Percentiles rank a stretch among this genome's conserved stretches.
Evolutionary conservation across 2,113 vertebrate species (phyloP).

Genomic region (Dicrurus megarhynchus): DNA sequence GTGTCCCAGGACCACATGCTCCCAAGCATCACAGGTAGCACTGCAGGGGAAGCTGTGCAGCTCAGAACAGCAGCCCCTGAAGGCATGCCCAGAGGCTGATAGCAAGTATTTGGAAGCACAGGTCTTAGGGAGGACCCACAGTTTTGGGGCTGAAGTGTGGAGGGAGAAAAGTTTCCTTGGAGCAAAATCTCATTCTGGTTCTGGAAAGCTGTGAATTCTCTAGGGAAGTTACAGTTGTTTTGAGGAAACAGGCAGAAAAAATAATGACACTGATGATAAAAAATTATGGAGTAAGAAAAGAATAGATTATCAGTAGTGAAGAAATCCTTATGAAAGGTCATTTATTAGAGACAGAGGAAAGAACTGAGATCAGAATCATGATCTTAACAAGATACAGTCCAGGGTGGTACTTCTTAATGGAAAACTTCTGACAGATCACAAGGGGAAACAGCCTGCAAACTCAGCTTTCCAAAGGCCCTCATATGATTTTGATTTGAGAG

Average conservation of each 20-base stretch:
- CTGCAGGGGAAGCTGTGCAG: neutral
- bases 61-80: neutral
- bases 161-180: neutral
- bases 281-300: neutral
- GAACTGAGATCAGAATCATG: neutral
- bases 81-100: neutral
- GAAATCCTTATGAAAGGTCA: conserved; percentile 16
- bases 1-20: accelerated
- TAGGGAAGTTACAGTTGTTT: neutral
- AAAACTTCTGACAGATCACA: conserved; percentile 44
- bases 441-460: conserved; percentile 9
- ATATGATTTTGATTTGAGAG: conserved; percentile 55
- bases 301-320: neutral
- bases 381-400: conserved; percentile 28
- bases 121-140: neutral
- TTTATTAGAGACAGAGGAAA: conserved; percentile 15
- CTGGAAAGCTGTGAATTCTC: neutral
- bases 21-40: neutral
- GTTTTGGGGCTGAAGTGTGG: neutral
- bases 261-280: neutral
- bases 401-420: conserved; percentile 28
- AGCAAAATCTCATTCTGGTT: neutral
- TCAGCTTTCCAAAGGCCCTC: conserved; percentile 11
- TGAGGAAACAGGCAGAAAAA: neutral
- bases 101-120: neutral